These are phyloP conservation scores for Enteromius fasciolatus DNA, from an alignment of 2,797 vertebrate species.

Conservation along the genomic window DNA sequence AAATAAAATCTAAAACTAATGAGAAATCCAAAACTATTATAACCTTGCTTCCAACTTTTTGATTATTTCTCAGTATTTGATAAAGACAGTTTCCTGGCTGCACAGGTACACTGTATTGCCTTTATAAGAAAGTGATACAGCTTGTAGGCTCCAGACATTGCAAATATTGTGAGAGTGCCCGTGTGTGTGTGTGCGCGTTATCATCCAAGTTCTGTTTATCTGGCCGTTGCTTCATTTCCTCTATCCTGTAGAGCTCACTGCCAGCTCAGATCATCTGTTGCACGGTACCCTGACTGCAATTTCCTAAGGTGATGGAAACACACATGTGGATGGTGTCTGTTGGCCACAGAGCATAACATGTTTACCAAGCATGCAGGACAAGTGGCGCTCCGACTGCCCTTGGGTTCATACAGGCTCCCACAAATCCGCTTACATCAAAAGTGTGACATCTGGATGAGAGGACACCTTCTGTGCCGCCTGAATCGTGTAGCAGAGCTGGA, in stretches of 20 bases:
- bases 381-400: not conserved
- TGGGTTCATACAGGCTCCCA: conserved; percentile 5
- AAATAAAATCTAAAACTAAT: too few relatives aligned
- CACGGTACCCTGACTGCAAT: conserved; percentile 5
- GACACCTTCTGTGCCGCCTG: conserved; percentile 13
- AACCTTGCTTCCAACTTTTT: too few relatives aligned
- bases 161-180: conserved; percentile 9
- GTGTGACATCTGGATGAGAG: conserved; percentile 11
- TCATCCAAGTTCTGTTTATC: conserved; percentile 33
- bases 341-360: conserved; percentile 11
- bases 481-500: conserved; percentile 6
- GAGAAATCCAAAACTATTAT: too few relatives aligned
- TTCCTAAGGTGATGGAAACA: conserved; percentile 32
- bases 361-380: conserved; percentile 43
- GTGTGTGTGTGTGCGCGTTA: not conserved
- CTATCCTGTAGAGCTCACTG: conserved; percentile 23
- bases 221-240: conserved; percentile 44
- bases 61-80: conserved; percentile 12
- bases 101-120: conserved; percentile 19
- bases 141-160: conserved; percentile 24
- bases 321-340: conserved; percentile 19
- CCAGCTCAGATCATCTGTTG: conserved; percentile 34
- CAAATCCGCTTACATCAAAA: conserved; percentile 38
- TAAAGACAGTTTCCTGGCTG: conserved; percentile 15
- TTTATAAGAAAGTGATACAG: conserved; percentile 32